These are phyloP conservation scores for Sphaeramia orbicularis DNA, from an alignment of 2,797 vertebrate genomes.

Conservation along the genomic window DNA sequence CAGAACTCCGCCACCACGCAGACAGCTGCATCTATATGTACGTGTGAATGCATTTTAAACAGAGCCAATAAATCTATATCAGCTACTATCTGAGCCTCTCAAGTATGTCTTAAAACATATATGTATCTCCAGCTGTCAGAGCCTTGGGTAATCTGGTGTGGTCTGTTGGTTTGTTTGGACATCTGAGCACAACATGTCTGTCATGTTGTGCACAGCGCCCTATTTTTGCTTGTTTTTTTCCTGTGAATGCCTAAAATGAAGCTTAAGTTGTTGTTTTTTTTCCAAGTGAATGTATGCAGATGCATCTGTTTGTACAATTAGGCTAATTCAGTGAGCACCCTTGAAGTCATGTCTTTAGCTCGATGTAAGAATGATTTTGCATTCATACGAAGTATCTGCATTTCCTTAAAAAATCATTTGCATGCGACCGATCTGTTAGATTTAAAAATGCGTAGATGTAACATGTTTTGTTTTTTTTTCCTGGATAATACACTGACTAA, in stretches of 20 bases:
- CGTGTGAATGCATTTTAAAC: slow-evolving; percentile 71
- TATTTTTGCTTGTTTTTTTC: slow-evolving; percentile 10
- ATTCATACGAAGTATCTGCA: slow-evolving; percentile 30
- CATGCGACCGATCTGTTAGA: slow-evolving; percentile 18
- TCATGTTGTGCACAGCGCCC: slow-evolving; percentile 21
- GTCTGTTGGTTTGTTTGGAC: slow-evolving; percentile 38
- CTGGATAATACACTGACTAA: background rate
- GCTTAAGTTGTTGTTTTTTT: background rate
- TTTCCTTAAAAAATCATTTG: slow-evolving; percentile 26
- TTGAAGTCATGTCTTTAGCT: slow-evolving; percentile 42
- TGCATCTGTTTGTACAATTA: slow-evolving; percentile 48
- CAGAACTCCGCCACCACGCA: slow-evolving; percentile 46
- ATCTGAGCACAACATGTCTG: slow-evolving; percentile 23
- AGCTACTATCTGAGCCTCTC: slow-evolving; percentile 61
- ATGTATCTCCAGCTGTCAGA: slow-evolving; percentile 60
- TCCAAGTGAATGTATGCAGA: slow-evolving; percentile 8
- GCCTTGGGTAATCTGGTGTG: slow-evolving; percentile 55
- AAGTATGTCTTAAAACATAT: slow-evolving; percentile 74
- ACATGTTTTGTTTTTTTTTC: background rate
- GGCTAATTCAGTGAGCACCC: slow-evolving; percentile 27
- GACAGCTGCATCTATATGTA: slow-evolving; percentile 58
- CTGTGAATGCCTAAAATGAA: background rate
- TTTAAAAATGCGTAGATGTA: background rate
- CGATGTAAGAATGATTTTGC: slow-evolving; percentile 19
- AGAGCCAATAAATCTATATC: slow-evolving; percentile 70